These are phyloP conservation scores for Colletes latitarsis DNA, from an alignment of 1,140 invertebrate genomes.

Conservation along the genomic window DNA sequence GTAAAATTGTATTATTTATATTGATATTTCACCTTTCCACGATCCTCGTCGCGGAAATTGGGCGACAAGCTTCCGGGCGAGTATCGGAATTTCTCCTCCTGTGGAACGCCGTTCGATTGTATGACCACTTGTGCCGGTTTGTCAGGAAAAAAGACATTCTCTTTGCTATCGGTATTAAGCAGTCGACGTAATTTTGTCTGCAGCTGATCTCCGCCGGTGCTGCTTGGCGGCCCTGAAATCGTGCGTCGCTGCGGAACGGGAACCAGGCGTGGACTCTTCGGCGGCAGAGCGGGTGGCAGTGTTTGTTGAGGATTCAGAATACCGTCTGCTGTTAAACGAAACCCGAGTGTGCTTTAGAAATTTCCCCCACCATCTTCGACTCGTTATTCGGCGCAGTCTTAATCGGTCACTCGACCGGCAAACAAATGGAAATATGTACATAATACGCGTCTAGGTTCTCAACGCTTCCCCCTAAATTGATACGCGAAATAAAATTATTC, in stretches of 20 bases:
- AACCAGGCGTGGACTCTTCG: conserved; percentile 82
- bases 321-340: conserved; percentile 79
- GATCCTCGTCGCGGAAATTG: conserved; percentile 74
- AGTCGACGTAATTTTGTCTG: conserved; percentile 90
- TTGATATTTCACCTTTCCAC: conserved; percentile 41
- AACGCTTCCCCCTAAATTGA: background rate
- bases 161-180: conserved; percentile 87
- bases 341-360: background rate
- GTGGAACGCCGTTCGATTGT: conserved; percentile 61
- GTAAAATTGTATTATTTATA: background rate
- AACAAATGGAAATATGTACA: background rate
- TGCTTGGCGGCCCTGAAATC: conserved; percentile 74
- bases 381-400: background rate
- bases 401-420: no score
- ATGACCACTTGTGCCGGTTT: conserved; percentile 45
- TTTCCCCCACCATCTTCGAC: background rate
- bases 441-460: no score
- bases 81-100: conserved; percentile 76
- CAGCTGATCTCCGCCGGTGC: conserved; percentile 84
- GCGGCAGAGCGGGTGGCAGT: conserved; percentile 81
- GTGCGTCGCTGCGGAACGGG: conserved; percentile 77
- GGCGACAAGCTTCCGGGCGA: conserved; percentile 75
- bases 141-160: conserved; percentile 81
- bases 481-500: no score
- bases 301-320: conserved; percentile 82